Evolutionary conservation across 2,888 invertebrate species (phyloP), one percentile per base, ranked within the genome.

Genomic region (Heliconius aoede): DNA sequence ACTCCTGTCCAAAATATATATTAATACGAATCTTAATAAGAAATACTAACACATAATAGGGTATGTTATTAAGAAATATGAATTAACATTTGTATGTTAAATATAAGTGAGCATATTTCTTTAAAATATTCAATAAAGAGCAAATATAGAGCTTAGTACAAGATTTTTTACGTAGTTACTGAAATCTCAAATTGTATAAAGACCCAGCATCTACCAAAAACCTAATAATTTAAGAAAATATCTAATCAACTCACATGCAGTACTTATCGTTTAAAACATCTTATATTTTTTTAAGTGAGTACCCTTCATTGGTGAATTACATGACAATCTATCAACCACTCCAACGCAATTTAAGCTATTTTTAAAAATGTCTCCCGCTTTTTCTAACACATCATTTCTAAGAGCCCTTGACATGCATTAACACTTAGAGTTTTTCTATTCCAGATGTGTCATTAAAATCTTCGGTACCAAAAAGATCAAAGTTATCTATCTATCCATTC

Each of bases 401-500:
- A 86, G 86, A 92, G 91, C 90, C 90, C 91, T 92, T 91, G 91
- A 93, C 93, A 93, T 91, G 93, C 91, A 93, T 94, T 94, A 93
- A 94, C 94, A 94, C 94, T 93, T 92, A 92, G 85, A 87, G 89
- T 93, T 94, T 94, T 94, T 94, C 91, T 90, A 88, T 88, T 89
- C 91, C 94, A 93, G 92, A 92, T 94, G 93, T 91, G 90, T 93
- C 94, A 94, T 94, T 94, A 93, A 93, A 94, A 93, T 92, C 92
- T 90, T 89, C 91, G 86, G 88, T 87, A 90, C 91, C 90, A 92
- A 93, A 94, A 93, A 94, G 94, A 93, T 94, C 93, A 93, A 93
- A 94, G 93, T 94, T 94, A 93, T 93, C 92, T 94, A 93, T 93
- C 92, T 92, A 88, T 88, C 90, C 87, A 84, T 86, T 87, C 83